phyloP scores from a whole-genome alignment of 1,140 invertebrate genomes.

The Diprion similis region DNA sequence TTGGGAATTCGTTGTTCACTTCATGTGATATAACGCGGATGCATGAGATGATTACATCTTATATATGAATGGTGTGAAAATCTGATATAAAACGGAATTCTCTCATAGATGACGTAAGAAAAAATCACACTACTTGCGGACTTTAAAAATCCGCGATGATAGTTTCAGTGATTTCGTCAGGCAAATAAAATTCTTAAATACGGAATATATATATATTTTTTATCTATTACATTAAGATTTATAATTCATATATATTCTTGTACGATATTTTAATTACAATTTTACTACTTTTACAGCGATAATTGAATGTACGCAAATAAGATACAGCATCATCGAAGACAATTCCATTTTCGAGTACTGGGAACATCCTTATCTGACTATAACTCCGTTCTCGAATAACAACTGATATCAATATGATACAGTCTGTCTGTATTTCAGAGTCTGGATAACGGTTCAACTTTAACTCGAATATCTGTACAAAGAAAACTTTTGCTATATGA shows the following conservation, averaged over 20 bases:
- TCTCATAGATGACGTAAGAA: neutral
- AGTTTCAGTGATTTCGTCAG: too few species aligned
- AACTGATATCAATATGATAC: constrained; percentile 2
- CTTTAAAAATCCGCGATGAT: too few species aligned
- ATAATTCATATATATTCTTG: neutral
- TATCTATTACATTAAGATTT: neutral
- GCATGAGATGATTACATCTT: neutral
- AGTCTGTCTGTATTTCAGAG: neutral
- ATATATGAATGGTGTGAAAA: neutral
- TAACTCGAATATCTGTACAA: too few species aligned
- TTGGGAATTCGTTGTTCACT: neutral
- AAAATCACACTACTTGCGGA: too few species aligned
- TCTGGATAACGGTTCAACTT: neutral
- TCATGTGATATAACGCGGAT: neutral
- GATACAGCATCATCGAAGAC: neutral
- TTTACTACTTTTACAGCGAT: neutral
- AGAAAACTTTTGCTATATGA: neutral
- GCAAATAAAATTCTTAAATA: too few species aligned
- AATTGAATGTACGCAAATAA: neutral
- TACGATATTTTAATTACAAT: neutral
- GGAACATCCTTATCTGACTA: neutral
- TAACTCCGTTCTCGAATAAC: neutral
- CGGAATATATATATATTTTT: neutral
- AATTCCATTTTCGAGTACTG: neutral
- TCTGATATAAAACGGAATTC: neutral